Percentiles rank a stretch among this genome's conserved stretches.
These are phyloP conservation scores for Oncorhynchus nerka DNA, from an alignment of 2,113 vertebrate genomes.

Conservation along the genomic window DNA sequence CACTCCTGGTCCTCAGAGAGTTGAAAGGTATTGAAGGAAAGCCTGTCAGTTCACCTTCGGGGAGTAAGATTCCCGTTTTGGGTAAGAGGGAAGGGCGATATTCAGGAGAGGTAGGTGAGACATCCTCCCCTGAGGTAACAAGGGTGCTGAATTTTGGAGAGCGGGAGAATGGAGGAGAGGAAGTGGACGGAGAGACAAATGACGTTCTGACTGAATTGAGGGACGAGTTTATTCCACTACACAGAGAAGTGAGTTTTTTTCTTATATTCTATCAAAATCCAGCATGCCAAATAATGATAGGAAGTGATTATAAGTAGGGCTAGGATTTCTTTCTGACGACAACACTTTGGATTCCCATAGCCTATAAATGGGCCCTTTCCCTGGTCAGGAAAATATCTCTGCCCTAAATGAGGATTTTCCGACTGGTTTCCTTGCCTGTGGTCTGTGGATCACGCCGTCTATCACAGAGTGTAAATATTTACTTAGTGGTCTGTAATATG, in stretches of 20 bases:
- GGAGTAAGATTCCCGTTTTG: constrained; percentile 75
- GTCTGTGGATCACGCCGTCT: neutral
- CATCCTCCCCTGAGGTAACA: constrained; percentile 34
- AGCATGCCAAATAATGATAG: neutral
- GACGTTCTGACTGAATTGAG: constrained; percentile 65
- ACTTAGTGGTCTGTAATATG: constrained; percentile 20
- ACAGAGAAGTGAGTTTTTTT: constrained; percentile 63
- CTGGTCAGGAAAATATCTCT: no score
- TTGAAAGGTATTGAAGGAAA: constrained; percentile 64
- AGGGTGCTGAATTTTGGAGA: constrained; percentile 58
- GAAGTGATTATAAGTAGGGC: neutral
- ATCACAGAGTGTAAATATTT: constrained; percentile 46
- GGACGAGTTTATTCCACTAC: constrained; percentile 75
- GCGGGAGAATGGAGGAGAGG: constrained; percentile 22
- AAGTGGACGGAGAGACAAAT: constrained; percentile 45
- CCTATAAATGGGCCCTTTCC: no score
- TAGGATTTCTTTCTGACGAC: no score
- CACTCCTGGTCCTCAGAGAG: constrained; percentile 52
- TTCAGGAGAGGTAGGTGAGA: neutral
- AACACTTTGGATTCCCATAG: no score
- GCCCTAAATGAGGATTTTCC: neutral
- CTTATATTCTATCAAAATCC: neutral
- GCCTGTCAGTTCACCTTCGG: constrained; percentile 61
- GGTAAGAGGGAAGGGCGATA: constrained; percentile 22
- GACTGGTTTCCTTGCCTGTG: neutral